Evolutionary conservation across 2,113 vertebrate species (phyloP), one percentile per base, ranked within the genome.

Genomic region (Acanthisitta chloris): DNA sequence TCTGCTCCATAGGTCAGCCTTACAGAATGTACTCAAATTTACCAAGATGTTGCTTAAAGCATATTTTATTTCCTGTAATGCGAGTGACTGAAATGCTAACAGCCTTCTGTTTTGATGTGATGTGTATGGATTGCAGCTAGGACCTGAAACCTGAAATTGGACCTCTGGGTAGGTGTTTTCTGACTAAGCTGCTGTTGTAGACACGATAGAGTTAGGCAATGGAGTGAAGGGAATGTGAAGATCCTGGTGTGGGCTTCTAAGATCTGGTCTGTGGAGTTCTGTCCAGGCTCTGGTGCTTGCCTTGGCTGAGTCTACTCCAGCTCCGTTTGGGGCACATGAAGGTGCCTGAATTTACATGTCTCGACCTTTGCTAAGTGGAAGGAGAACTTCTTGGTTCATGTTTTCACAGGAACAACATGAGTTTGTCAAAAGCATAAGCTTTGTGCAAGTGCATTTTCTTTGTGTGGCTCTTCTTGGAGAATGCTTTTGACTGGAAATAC

Each of bases 161-260:
- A 23, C 29, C 29, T 67, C 19, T 3, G 38, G 4, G 9, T 31
- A 12, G 12, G 5, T 45, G 17, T 17, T 45, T 2, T 5, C 12
- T 72, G 54, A 17, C 38, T 33, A 9, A 34, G 20, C 45, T 0
- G 0, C 51, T 59, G 18, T 43, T 46, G 9, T 1, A 36, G 57
- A 25, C 15, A 17, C 13, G 6, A 11, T 33, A 42, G 36, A 7
- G 10, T 15, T 19, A 13, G 13, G 40, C 49, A 46, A 23, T 12
- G 1, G 6, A 28, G 19, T 23, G 19, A 31, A 36, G 28, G 33
- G 28, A 69, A 8, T 0, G 1, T 33, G 38, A 24, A 1, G 1
- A 20, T 67, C 38, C 28, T 48, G 36, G 18, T 18, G 14, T 25
- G 20, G 59, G 9, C n/a, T 82, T 20, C 19, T 34, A 61, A 51